Evolutionary conservation across 1,140 invertebrate species (phyloP), one percentile per base, ranked within the genome.

Genomic region (Lepidurus packardi): DNA sequence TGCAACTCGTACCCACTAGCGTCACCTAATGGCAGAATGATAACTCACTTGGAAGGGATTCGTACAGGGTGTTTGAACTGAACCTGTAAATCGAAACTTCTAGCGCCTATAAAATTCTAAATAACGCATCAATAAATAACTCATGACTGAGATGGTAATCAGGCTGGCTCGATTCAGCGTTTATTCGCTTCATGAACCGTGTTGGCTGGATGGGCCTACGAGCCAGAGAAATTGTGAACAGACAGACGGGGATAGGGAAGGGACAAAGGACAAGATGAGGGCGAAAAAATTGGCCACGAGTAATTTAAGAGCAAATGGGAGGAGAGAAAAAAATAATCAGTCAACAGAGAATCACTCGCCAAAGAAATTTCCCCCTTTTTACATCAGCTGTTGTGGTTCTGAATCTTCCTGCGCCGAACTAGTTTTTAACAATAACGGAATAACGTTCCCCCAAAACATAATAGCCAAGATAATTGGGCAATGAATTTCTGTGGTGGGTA

Each of bases 171-270:
- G 53, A 65, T 65, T 65, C 53, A 65, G 53, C 53, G 53, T 65
- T 65, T 65, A 65, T 65, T 65, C 53, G 53, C 53, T 16, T 65
- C 53, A 13, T 65, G 53, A 65, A 65, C 53, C 53, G 53, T 21
- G 53, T 65, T 65, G 53, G 53, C 53, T 65, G 16, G 34, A 47
- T 47, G 16, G 45, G 45, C 45, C 45, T 47, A 65, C 53, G 53
- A 65, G 53, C 53, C 53, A 65, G 53, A 65, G 53, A 65, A 65
- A 65, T 65, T 65, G 53, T 65, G 53, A 65, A 65, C 53, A 65
- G 53, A 65, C 53, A 65, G n/a, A 65, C 53, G 53, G 53, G 53
- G 53, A 65, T 65, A 65, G 53, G 53, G 53, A 65, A 65, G 53
- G 53, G 53, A 65, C 53, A 65, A 65, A 65, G 21, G 53, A 65